Evolutionary conservation across 2,797 vertebrate species (phyloP).

Genomic region (Rhinogobio ventralis): DNA sequence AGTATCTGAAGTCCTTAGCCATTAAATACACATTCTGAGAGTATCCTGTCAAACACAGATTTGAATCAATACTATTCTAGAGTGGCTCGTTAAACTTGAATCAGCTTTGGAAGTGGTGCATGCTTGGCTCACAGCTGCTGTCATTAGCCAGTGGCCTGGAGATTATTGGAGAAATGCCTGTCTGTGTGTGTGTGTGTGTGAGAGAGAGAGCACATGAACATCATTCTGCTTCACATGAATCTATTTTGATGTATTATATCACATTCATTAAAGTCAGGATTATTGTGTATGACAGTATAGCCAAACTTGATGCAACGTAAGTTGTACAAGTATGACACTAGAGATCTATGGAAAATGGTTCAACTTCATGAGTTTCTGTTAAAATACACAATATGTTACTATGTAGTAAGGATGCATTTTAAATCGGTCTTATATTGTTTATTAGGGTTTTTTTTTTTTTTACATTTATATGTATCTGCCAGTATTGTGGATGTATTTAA

Average conservation of each 20-base stretch:
- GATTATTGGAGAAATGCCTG: slow-evolving; percentile 84
- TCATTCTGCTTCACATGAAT: slow-evolving; percentile 39
- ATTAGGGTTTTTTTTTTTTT: neutral
- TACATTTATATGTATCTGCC: neutral
- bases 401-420: too few relatives aligned
- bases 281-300: slow-evolving; percentile 9
- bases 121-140: slow-evolving; percentile 83
- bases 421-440: neutral
- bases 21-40: slow-evolving; percentile 84
- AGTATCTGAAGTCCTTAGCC: slow-evolving; percentile 80
- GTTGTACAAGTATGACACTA: neutral
- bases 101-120: slow-evolving; percentile 84
- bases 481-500: neutral
- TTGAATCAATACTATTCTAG: slow-evolving; percentile 85
- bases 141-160: slow-evolving; percentile 81
- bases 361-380: neutral
- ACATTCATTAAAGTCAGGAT: slow-evolving; percentile 11
- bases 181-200: slow-evolving; percentile 60
- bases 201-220: slow-evolving; percentile 6
- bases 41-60: slow-evolving; percentile 87
- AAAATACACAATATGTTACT: neutral
- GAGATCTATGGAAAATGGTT: slow-evolving; percentile 12
- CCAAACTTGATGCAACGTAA: slow-evolving; percentile 13
- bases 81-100: slow-evolving; percentile 87
- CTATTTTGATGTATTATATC: slow-evolving; percentile 31